Evolutionary conservation across 2,797 vertebrate species (phyloP).

Genomic region (Delichon dasypus): DNA sequence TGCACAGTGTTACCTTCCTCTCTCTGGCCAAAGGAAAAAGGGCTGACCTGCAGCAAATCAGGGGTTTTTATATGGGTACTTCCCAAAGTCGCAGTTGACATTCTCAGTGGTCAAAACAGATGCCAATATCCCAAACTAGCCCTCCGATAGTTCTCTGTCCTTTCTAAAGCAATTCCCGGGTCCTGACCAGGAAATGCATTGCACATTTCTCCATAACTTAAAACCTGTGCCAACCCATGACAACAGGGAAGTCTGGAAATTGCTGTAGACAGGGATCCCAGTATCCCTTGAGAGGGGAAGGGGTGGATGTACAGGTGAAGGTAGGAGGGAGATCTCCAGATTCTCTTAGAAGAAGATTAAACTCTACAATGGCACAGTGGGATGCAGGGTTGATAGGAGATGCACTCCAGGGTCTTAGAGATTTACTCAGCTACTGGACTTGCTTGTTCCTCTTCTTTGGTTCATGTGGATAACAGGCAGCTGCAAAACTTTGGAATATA

Average conservation of each 20-base stretch:
- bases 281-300: not conserved
- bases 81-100: no score
- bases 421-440: not conserved
- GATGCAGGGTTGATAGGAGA: not conserved
- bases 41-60: no score
- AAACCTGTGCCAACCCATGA: no score
- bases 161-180: no score
- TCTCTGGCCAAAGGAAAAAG: no score
- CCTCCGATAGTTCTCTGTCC: no score
- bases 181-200: no score
- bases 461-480: not conserved
- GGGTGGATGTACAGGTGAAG: not conserved
- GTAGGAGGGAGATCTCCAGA: not conserved
- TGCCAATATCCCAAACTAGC: no score
- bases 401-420: not conserved
- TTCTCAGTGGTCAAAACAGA: no score
- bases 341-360: not conserved
- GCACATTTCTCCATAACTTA: no score
- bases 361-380: not conserved
- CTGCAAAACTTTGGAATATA: not conserved
- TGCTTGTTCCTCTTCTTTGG: not conserved
- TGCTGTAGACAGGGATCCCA: not conserved
- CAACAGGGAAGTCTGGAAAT: not conserved
- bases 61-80: no score
- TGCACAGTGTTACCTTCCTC: no score